Percentiles rank a stretch among this genome's conserved stretches.
These are phyloP conservation scores for Tineola bisselliella DNA, from an alignment of 2,888 invertebrate genomes.

Conservation along the genomic window DNA sequence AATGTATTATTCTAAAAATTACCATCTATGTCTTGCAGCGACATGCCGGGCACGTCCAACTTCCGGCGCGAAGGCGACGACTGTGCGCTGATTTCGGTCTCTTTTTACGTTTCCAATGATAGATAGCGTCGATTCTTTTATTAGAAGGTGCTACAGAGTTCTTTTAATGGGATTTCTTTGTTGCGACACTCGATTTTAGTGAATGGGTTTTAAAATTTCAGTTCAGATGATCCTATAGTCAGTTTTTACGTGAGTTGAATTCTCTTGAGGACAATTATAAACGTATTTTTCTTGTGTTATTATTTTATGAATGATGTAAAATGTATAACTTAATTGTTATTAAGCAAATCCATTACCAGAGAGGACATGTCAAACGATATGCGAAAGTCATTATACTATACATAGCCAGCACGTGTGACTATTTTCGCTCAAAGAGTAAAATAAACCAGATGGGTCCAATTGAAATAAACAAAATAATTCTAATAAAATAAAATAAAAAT, in stretches of 20 bases:
- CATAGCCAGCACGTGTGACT: too few relatives aligned
- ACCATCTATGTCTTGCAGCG: constrained; percentile 9
- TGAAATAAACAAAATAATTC: too few relatives aligned
- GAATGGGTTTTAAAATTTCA: neutral
- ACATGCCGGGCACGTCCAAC: constrained; percentile 34
- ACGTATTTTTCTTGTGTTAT: neutral
- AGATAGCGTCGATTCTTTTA: constrained; percentile 53
- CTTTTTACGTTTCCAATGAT: constrained; percentile 45
- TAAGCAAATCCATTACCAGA: too few relatives aligned
- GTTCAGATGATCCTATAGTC: neutral
- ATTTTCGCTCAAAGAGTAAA: too few relatives aligned
- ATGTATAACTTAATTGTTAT: too few relatives aligned
- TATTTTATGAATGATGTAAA: too few relatives aligned
- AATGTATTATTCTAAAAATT: neutral
- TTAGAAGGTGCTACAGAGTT: constrained; percentile 27
- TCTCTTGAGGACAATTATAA: neutral
- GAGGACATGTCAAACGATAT: too few relatives aligned
- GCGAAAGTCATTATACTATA: too few relatives aligned
- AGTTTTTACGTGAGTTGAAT: neutral
- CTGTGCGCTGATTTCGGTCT: constrained; percentile 46
- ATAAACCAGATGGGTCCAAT: too few relatives aligned
- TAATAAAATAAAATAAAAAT: too few relatives aligned
- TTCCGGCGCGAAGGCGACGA: constrained; percentile 38
- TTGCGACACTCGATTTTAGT: neutral
- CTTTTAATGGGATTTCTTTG: constrained; percentile 12